These are phyloP conservation scores for Thunnus albacares DNA, from an alignment of 2,797 vertebrate genomes.

Conservation along the genomic window DNA sequence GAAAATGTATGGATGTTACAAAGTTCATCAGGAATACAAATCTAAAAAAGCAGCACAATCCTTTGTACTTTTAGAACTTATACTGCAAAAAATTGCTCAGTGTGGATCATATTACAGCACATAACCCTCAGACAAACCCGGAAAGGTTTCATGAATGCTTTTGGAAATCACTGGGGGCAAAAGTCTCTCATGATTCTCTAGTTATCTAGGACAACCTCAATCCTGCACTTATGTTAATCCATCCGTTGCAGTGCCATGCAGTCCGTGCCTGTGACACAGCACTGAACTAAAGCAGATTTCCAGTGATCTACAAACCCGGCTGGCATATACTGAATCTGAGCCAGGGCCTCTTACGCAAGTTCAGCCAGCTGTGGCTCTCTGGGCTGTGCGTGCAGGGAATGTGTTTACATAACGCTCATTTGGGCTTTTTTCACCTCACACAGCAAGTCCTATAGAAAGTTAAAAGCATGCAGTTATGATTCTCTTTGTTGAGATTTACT, in stretches of 20 bases:
- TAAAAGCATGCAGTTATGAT: constrained; percentile 21
- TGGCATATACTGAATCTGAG: constrained; percentile 66
- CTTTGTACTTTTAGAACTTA: neutral
- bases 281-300: constrained; percentile 79
- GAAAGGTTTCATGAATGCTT: constrained; percentile 56
- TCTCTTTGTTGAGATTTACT: constrained; percentile 22
- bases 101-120: constrained; percentile 16
- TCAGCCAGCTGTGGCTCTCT: constrained; percentile 79
- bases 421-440: constrained; percentile 53
- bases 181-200: constrained; percentile 60
- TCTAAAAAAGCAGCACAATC: neutral
- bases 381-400: constrained; percentile 72
- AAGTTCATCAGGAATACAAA: neutral
- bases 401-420: constrained; percentile 79
- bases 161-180: constrained; percentile 56
- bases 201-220: constrained; percentile 81
- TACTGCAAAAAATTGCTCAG: constrained; percentile 1
- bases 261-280: constrained; percentile 68
- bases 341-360: constrained; percentile 80
- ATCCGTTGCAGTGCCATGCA: constrained; percentile 63
- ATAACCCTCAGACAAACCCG: constrained; percentile 45
- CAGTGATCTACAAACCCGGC: constrained; percentile 73
- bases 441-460: constrained; percentile 58
- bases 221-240: constrained; percentile 79
- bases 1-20: neutral